phyloP scores from a whole-genome alignment of 2,888 invertebrate species.

The Perizoma affinitatum region DNA sequence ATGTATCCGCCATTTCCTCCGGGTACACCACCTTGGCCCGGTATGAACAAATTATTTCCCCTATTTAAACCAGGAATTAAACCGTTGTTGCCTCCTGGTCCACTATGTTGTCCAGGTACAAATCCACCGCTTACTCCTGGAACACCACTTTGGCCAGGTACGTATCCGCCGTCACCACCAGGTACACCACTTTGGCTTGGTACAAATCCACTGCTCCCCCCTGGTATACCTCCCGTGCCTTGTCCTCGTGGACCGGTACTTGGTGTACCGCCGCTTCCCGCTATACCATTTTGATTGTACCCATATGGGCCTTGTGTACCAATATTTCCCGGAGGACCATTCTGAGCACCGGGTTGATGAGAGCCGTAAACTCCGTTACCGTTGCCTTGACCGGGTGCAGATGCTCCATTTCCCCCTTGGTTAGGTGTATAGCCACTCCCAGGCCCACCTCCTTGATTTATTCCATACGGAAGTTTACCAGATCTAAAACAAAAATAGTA shows the following conservation, averaged over 20 bases:
- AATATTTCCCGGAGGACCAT: constrained; percentile 8
- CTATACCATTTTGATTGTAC: constrained; percentile 20
- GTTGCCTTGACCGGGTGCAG: constrained; percentile 19
- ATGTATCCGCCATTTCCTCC: constrained; percentile 21
- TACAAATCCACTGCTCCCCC: neutral
- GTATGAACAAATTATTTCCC: constrained; percentile 24
- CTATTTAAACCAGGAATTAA: constrained; percentile 29
- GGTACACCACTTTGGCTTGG: constrained; percentile 4
- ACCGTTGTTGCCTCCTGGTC: constrained; percentile 20
- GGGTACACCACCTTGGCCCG: constrained; percentile 27
- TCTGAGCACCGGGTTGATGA: constrained; percentile 6
- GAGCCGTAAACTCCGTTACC: constrained; percentile 2
- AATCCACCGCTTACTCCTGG: constrained; percentile 23
- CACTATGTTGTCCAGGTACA: constrained; percentile 28
- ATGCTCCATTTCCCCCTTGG: constrained; percentile 20
- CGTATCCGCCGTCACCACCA: constrained; percentile 19
- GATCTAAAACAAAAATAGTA: constrained; percentile 35
- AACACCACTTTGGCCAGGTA: constrained; percentile 26
- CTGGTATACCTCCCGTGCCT: constrained; percentile 12
- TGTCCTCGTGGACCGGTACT: constrained; percentile 25
- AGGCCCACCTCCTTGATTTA: constrained; percentile 27
- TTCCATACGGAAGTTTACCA: constrained; percentile 29
- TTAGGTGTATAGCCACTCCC: constrained; percentile 26
- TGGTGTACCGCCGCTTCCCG: constrained; percentile 9
- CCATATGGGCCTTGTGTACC: constrained; percentile 8